A percentile compares a stretch with the other conserved stretches of the same genome.
These are phyloP conservation scores for Sthenelais limicola DNA, from an alignment of 2,888 invertebrate species.

Conservation along the genomic window DNA sequence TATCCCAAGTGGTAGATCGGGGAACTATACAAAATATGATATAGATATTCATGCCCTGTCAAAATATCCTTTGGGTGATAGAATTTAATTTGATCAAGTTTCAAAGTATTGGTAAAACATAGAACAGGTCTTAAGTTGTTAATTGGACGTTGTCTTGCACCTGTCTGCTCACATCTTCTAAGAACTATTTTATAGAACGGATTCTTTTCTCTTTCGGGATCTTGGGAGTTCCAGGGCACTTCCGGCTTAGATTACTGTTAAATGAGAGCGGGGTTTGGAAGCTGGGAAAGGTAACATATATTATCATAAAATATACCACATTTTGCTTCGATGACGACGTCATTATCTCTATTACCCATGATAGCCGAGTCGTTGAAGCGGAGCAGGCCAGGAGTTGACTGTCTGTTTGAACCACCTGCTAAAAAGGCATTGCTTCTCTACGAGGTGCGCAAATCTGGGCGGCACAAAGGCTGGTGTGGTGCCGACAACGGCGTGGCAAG, in stretches of 20 bases:
- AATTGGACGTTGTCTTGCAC: too few relatives aligned
- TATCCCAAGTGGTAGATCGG: too few relatives aligned
- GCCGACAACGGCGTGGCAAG: neutral
- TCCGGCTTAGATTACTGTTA: slow-evolving; percentile 1
- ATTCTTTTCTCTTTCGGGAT: neutral
- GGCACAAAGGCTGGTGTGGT: neutral
- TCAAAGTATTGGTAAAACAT: too few relatives aligned
- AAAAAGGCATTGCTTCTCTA: slow-evolving; percentile 8
- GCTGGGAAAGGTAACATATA: neutral
- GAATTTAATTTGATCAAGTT: too few relatives aligned
- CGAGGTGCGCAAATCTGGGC: neutral
- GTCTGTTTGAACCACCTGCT: slow-evolving; percentile 2
- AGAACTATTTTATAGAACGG: neutral
- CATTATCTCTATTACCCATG: too few relatives aligned
- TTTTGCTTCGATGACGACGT: too few relatives aligned
- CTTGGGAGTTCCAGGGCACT: slow-evolving; percentile 19
- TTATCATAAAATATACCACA: too few relatives aligned
- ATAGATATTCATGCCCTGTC: too few relatives aligned
- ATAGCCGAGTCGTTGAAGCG: slow-evolving; percentile 20
- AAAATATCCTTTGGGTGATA: too few relatives aligned
- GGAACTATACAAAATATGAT: too few relatives aligned
- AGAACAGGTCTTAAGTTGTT: too few relatives aligned
- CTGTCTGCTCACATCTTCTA: too few relatives aligned
- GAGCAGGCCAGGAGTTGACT: neutral
- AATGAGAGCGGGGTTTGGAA: neutral